A percentile compares a stretch with the other conserved stretches of the same genome.
Conservation (phyloP, 2,113 vertebrate genomes). For the Centropus unirufus region DNA sequence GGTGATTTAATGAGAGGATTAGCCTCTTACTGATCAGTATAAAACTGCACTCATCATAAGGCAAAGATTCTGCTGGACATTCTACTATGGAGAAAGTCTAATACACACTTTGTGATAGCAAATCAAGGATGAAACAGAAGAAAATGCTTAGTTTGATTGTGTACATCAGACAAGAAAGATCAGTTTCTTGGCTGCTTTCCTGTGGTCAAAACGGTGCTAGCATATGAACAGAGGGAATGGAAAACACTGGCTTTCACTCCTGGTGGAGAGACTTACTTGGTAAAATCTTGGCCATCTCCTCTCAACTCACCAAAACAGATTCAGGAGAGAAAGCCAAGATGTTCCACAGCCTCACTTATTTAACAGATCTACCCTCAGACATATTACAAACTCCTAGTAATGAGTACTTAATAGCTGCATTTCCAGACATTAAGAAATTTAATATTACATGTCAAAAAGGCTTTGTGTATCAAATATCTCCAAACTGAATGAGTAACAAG, state of each 20-base stretch:
- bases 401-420: neutral
- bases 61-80: constrained; percentile 2
- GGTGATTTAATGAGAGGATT: constrained; percentile 27
- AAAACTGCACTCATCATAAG: neutral
- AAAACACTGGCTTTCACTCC: neutral
- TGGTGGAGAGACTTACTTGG: neutral
- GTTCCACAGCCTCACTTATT: neutral
- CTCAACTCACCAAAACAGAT: neutral
- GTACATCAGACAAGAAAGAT: neutral
- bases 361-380: constrained; percentile 14
- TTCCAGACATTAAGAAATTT: constrained; percentile 8
- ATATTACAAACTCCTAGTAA: neutral
- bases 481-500: neutral
- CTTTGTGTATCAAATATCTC: neutral
- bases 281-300: neutral
- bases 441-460: neutral
- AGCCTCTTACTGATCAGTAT: neutral
- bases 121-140: neutral
- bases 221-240: neutral
- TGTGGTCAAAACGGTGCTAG: neutral
- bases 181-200: neutral
- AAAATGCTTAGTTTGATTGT: neutral
- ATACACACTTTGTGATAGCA: neutral
- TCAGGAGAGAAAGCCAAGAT: neutral
- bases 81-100: neutral